A percentile compares a stretch with the other conserved stretches of the same genome.
These are phyloP conservation scores for Pseudomyrmex cubaensis DNA, from an alignment of 1,140 invertebrate species.

Conservation along the genomic window DNA sequence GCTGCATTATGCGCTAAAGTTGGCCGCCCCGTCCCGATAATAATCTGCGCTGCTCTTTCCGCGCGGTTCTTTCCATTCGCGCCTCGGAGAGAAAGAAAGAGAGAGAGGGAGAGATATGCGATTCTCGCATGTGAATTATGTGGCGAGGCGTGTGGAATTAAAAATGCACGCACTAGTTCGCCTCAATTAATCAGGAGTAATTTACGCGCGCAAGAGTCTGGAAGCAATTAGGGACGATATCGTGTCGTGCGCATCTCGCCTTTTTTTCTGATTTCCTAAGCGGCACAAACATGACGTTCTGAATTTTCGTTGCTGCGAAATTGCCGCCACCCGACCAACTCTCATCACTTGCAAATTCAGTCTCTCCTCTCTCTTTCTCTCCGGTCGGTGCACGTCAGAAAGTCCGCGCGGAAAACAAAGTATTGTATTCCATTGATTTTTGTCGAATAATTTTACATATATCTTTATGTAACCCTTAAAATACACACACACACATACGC, in stretches of 20 bases:
- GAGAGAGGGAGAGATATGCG: conserved; percentile 28
- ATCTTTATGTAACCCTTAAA: not conserved
- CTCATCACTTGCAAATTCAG: conserved; percentile 16
- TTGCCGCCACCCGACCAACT: not conserved
- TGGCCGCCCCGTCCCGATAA: conserved; percentile 57
- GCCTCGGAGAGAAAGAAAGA: conserved; percentile 30
- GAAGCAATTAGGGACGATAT: conserved; percentile 58
- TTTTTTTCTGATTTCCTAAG: conserved; percentile 34
- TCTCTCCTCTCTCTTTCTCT: not conserved
- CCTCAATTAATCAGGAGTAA: conserved; percentile 59
- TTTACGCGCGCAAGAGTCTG: conserved; percentile 57
- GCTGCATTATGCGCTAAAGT: conserved; percentile 50
- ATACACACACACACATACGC: not conserved
- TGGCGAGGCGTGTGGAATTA: conserved; percentile 43
- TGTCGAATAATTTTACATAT: not conserved
- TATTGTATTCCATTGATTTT: conserved; percentile 1
- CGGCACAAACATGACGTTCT: not conserved
- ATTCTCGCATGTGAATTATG: conserved; percentile 49
- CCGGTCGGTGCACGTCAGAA: not conserved
- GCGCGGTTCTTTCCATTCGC: conserved; percentile 54
- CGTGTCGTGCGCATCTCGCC: conserved; percentile 45
- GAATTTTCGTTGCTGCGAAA: not conserved
- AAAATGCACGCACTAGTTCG: conserved; percentile 57
- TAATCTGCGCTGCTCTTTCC: conserved; percentile 53
- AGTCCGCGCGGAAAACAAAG: not conserved